phyloP scores from a whole-genome alignment of 1,140 invertebrate genomes.

The Lepidostoma basale region DNA sequence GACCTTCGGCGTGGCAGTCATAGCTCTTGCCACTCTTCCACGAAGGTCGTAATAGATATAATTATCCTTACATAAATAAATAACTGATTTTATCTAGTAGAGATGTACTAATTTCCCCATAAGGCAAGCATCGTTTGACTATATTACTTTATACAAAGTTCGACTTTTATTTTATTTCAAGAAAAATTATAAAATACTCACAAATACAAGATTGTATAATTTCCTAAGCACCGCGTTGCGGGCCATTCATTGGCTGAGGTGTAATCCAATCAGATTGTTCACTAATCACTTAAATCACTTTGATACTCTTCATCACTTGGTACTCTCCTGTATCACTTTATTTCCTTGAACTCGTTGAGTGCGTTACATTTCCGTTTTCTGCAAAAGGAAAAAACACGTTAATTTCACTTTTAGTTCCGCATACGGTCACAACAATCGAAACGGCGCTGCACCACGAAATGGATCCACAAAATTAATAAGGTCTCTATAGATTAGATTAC shows the following conservation, averaged over 20 bases:
- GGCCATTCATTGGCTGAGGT: constrained; percentile 16
- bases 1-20: too few species aligned
- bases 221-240: constrained; percentile 22
- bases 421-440: neutral
- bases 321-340: neutral
- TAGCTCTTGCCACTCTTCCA: too few species aligned
- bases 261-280: constrained; percentile 16
- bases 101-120: too few species aligned
- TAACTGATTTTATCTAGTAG: too few species aligned
- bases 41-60: too few species aligned
- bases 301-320: neutral
- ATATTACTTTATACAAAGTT: too few species aligned
- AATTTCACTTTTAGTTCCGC: constrained; percentile 1
- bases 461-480: neutral
- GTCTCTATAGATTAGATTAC: neutral
- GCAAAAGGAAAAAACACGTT: neutral
- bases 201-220: constrained; percentile 12
- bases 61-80: too few species aligned
- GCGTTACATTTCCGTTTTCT: constrained; percentile 2
- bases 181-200: too few species aligned
- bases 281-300: constrained; percentile 11
- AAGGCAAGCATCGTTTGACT: too few species aligned
- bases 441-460: neutral
- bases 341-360: neutral
- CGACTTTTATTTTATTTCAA: too few species aligned